Conservation (phyloP, 1,140 invertebrate genomes). For the Melitaea cinxia region DNA sequence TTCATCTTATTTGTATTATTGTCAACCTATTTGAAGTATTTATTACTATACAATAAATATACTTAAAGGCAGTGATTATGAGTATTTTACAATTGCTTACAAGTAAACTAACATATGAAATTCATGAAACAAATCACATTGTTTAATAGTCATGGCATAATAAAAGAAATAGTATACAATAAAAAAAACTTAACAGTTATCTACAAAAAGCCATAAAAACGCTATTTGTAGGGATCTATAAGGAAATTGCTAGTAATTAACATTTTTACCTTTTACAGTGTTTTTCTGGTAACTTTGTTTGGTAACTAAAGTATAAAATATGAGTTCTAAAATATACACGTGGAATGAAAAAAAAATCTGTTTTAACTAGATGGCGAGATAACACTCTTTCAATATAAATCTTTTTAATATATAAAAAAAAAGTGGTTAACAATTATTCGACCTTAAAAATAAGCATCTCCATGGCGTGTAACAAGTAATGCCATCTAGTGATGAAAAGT, state of each 20-base stretch:
- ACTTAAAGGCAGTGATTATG: conserved; percentile 15
- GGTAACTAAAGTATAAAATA: conserved; percentile 36
- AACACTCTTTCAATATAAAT: too few species aligned
- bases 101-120: conserved; percentile 7
- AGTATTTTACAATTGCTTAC: conserved; percentile 19
- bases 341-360: conserved; percentile 7
- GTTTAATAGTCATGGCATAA: conserved; percentile 5
- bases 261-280: background rate
- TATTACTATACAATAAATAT: conserved; percentile 38
- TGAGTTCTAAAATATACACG: conserved; percentile 21
- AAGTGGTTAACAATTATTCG: too few species aligned
- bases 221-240: background rate
- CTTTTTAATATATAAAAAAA: too few species aligned
- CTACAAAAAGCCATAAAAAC: background rate
- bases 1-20: conserved; percentile 34
- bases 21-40: background rate
- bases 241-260: background rate
- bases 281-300: conserved; percentile 30
- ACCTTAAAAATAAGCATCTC: conserved; percentile 7
- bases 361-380: background rate
- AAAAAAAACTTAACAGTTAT: conserved; percentile 3
- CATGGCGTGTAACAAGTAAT: conserved; percentile 2
- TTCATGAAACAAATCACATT: background rate
- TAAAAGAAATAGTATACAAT: background rate
- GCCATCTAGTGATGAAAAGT: conserved; percentile 5